Percentiles rank a stretch among this genome's conserved stretches.
Conservation (phyloP, 2,113 vertebrate genomes). For the Urocitellus parryii region DNA sequence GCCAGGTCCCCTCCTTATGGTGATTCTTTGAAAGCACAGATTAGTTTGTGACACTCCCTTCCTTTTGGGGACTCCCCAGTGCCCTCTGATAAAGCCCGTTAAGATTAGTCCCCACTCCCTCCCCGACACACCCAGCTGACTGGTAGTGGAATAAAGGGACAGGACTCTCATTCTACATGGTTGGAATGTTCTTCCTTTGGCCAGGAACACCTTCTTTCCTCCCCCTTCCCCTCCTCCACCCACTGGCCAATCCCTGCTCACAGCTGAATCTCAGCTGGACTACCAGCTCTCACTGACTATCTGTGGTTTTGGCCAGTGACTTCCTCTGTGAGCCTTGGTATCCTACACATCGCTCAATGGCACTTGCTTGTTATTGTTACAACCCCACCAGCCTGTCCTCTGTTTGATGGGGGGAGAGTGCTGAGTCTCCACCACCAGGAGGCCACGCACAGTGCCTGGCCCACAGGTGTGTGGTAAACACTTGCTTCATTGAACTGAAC, state of each 20-base stretch:
- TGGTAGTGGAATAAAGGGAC: neutral
- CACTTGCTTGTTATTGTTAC: neutral
- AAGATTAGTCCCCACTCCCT: neutral
- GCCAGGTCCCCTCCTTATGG: neutral
- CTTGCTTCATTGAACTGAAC: neutral
- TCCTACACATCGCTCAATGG: rapidly evolving
- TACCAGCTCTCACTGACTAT: neutral
- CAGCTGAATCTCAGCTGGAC: neutral
- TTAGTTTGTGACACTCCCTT: neutral
- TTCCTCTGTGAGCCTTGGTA: neutral
- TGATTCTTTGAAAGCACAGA: neutral
- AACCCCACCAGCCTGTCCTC: neutral
- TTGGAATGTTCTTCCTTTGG: neutral
- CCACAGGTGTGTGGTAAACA: neutral
- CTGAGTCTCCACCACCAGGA: neutral
- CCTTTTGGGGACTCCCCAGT: neutral
- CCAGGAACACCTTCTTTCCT: neutral
- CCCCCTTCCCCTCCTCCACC: neutral
- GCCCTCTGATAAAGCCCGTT: neutral
- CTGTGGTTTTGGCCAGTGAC: neutral
- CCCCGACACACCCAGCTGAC: neutral
- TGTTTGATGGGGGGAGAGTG: neutral
- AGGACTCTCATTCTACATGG: neutral
- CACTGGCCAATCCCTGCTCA: neutral
- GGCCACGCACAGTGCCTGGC: neutral